These are phyloP conservation scores for Genyomyrus donnyi DNA, from an alignment of 2,113 vertebrate genomes.

Conservation along the genomic window DNA sequence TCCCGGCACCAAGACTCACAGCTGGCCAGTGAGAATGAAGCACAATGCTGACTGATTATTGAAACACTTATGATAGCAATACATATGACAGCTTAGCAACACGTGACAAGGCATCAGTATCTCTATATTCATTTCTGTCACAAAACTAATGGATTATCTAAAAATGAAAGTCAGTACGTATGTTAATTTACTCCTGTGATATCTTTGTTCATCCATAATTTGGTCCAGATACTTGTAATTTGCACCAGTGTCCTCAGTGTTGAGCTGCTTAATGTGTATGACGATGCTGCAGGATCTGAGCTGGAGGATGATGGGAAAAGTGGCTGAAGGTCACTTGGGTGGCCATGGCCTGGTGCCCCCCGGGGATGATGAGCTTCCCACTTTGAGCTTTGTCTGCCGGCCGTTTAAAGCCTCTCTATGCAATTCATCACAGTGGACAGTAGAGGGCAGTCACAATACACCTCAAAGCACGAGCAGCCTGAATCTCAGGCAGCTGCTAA, in stretches of 20 bases:
- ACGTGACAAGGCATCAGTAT: neutral
- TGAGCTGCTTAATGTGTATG: neutral
- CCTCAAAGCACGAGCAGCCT: conserved; percentile 10
- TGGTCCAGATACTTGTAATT: neutral
- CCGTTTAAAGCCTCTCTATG: neutral
- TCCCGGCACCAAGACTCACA: neutral
- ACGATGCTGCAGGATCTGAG: neutral
- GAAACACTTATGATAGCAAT: neutral
- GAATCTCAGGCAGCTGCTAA: neutral
- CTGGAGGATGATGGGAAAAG: neutral
- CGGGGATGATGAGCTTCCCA: neutral
- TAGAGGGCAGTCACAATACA: conserved; percentile 54
- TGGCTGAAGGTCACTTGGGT: neutral
- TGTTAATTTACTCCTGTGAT: neutral
- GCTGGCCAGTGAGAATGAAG: neutral
- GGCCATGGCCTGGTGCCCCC: neutral
- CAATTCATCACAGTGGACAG: conserved; percentile 30
- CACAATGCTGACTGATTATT: neutral
- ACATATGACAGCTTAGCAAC: neutral
- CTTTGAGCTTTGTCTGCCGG: neutral
- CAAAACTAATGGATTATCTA: neutral
- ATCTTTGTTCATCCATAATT: neutral
- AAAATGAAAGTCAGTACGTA: neutral
- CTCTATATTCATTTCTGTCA: neutral
- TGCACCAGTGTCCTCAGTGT: neutral